These are phyloP conservation scores for Gymnosoma rotundatum DNA, from an alignment of 2,888 invertebrate species.

Conservation along the genomic window DNA sequence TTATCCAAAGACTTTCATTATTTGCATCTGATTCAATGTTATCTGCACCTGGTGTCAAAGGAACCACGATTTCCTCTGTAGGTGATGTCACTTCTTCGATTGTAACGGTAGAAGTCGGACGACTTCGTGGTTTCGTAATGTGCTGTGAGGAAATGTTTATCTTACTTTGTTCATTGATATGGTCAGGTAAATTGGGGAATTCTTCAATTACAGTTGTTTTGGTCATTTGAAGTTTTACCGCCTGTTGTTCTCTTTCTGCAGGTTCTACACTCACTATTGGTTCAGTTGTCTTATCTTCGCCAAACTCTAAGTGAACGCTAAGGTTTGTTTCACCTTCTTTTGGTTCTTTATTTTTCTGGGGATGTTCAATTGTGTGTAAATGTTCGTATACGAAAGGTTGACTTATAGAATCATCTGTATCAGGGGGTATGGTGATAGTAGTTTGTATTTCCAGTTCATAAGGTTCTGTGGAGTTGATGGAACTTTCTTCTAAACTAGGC, in stretches of 20 bases:
- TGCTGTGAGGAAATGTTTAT: constrained; percentile 75
- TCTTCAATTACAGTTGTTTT: constrained; percentile 78
- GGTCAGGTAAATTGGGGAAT: constrained; percentile 75
- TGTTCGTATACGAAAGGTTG: constrained; percentile 79
- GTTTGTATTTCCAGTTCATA: constrained; percentile 83
- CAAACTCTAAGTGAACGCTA: constrained; percentile 74
- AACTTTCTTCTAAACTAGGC: constrained; percentile 75
- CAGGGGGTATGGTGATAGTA: constrained; percentile 84
- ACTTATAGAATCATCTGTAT: constrained; percentile 82
- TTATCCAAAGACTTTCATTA: constrained; percentile 77
- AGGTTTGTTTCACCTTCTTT: constrained; percentile 78
- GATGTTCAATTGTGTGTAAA: constrained; percentile 78
- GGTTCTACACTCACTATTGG: constrained; percentile 36
- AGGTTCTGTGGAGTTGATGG: constrained; percentile 79
- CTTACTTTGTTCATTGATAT: constrained; percentile 77
- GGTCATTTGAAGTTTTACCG: constrained; percentile 78
- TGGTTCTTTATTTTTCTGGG: constrained; percentile 79
- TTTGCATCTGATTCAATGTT: constrained; percentile 61
- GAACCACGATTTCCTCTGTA: constrained; percentile 82
- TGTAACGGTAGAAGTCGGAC: constrained; percentile 83
- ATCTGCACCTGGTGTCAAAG: constrained; percentile 83
- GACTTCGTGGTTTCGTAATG: constrained; percentile 73
- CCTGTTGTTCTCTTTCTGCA: constrained; percentile 71
- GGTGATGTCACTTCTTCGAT: constrained; percentile 84
- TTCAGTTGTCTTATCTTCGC: constrained; percentile 65